Base-by-base conservation (phyloP, 2,113 vertebrate species). In the Mionectes macconnelli region DNA sequence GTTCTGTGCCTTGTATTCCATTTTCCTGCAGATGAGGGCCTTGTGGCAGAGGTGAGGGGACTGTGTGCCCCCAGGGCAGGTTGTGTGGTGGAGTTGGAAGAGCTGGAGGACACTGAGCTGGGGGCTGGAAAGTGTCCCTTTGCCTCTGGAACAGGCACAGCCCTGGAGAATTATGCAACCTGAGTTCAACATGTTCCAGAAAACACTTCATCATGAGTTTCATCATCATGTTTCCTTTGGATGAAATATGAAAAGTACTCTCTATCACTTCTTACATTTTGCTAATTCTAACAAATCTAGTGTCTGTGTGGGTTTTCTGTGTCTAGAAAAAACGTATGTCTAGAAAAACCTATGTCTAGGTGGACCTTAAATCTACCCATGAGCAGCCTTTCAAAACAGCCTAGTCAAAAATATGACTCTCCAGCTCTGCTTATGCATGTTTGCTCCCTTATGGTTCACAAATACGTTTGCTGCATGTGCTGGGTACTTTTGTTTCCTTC, bases 401-500 rank as follows among this genome's bases (percentile, higher is more conserved):
- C 39, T n/a, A 76, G 79, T 86, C 63, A 83, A 90, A 90, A 96
- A 88, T 70, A 74, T 0, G 6, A 28, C 70, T 75, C 35, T 76
- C 76, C 35, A 79, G 75, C 82, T 84, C 70, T 66, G 55, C 78
- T 80, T 75, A 40, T 2, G 14, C 1, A 0, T 75, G 10, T 72
- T 87, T 95, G 33, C 37, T 84, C 45, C 60, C 73, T 84, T 84
- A 80, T 63, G 77, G 85, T 15, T 94, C 6, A 24, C 40, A 56
- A 90, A 25, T 67, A 11, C 20, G 12, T 84, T 86, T 89, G 33
- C 64, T 70, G 35, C 78, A 17, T 84, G 30, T 68, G 56, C 73
- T 75, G 76, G 59, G 84, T 74, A 6, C 35, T 93, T 94, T 35
- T 93, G 47, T 96, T 96, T 94, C 70, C 81, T 82, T 90, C 96